Percentiles rank a stretch among this genome's conserved stretches.
These are phyloP conservation scores for Apeltes quadracus DNA, from an alignment of 2,113 vertebrate species.

Conservation along the genomic window DNA sequence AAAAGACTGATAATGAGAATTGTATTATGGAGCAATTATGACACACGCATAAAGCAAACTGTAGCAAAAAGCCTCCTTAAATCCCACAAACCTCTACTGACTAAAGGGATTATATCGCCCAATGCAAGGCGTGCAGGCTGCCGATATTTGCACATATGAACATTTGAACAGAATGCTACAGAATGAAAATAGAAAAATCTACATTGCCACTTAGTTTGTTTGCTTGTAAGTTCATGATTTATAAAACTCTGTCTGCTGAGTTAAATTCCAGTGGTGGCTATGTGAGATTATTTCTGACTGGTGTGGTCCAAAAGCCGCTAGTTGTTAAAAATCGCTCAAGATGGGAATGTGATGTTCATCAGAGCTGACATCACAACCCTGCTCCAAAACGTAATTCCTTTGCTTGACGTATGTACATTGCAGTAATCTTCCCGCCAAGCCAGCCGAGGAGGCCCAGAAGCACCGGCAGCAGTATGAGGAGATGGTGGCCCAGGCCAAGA, in stretches of 20 bases:
- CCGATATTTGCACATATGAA: not conserved
- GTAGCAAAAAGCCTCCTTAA: not conserved
- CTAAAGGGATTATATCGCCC: too few species aligned
- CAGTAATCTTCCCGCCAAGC: constrained; percentile 96
- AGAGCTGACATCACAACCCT: constrained; percentile 8
- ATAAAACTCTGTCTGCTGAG: not conserved
- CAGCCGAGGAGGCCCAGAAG: constrained; percentile 93
- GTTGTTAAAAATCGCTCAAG: too few species aligned
- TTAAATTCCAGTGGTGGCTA: not conserved
- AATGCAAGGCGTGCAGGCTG: not conserved
- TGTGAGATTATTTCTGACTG: not conserved
- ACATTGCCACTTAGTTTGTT: not conserved
- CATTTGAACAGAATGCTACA: not conserved
- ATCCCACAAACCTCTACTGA: not conserved
- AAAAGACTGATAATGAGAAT: not conserved
- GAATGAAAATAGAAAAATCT: not conserved
- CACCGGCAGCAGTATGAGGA: constrained; percentile 95
- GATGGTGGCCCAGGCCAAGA: constrained; percentile 96
- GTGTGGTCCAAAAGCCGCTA: too few species aligned
- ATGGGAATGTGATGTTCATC: not conserved
- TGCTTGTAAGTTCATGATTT: not conserved
- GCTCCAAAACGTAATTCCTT: constrained; percentile 8
- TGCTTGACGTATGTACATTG: constrained; percentile 38
- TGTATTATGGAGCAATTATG: not conserved
- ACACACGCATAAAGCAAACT: not conserved